Percentiles rank a stretch among this genome's conserved stretches.
These are phyloP conservation scores for Clanis bilineata DNA, from an alignment of 2,888 invertebrate genomes.

Conservation along the genomic window DNA sequence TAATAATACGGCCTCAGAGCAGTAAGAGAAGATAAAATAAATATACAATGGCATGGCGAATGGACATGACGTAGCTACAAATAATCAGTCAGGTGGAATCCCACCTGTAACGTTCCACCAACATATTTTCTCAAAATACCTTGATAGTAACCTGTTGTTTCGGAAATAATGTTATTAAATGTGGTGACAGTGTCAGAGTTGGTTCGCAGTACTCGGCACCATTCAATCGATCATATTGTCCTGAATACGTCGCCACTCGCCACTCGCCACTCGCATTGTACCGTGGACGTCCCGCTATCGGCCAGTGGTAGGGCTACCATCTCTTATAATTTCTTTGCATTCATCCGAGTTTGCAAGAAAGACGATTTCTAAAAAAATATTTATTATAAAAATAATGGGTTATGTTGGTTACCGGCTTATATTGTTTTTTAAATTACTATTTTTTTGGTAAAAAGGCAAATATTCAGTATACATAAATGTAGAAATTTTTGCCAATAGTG, in stretches of 20 bases:
- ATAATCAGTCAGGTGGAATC: too few relatives aligned
- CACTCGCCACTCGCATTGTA: background rate
- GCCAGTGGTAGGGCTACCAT: background rate
- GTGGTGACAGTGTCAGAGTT: background rate
- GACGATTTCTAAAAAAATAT: too few relatives aligned
- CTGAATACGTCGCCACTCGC: background rate
- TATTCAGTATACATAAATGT: background rate
- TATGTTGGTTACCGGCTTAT: too few relatives aligned
- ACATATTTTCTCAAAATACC: background rate
- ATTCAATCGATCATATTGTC: background rate
- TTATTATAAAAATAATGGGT: too few relatives aligned
- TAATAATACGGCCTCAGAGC: too few relatives aligned
- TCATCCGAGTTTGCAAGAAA: background rate
- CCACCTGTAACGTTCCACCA: too few relatives aligned
- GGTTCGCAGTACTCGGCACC: background rate
- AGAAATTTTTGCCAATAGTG: background rate
- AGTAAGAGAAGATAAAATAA: too few relatives aligned
- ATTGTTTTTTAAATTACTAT: too few relatives aligned
- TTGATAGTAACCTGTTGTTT: background rate
- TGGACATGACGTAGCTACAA: too few relatives aligned
- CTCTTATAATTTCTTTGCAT: background rate
- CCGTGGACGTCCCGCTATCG: background rate
- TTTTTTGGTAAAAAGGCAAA: too few relatives aligned
- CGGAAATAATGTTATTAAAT: background rate
- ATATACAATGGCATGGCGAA: too few relatives aligned